Evolutionary conservation across 1,140 invertebrate genomes (phyloP).

Genomic region (Drosophila sturtevanti): DNA sequence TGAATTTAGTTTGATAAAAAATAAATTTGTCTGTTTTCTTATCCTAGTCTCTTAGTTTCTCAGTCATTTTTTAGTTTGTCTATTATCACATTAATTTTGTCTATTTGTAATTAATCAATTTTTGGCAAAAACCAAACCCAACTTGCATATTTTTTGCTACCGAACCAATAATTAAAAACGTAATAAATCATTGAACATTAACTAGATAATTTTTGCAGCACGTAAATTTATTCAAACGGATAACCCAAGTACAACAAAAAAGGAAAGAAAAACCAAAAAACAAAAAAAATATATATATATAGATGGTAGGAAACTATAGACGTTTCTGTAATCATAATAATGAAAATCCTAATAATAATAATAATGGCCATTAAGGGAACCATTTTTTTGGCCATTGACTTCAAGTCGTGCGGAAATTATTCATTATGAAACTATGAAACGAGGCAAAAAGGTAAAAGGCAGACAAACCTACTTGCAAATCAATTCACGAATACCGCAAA

Average conservation of each 20-base stretch:
- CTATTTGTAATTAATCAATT: constrained; percentile 47
- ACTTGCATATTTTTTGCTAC: constrained; percentile 7
- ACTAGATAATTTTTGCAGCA: constrained; percentile 28
- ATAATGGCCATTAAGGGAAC: constrained; percentile 73
- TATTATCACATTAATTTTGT: background rate
- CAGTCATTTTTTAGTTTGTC: background rate
- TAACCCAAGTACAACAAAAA: constrained; percentile 17
- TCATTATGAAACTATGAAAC: constrained; percentile 55
- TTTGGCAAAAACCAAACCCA: background rate
- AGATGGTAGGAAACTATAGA: constrained; percentile 5
- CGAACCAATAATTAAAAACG: constrained; percentile 55
- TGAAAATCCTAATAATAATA: constrained; percentile 76
- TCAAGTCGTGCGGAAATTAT: constrained; percentile 77
- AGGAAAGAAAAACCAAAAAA: constrained; percentile 27
- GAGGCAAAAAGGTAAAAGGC: constrained; percentile 44
- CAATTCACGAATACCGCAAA: constrained; percentile 67
- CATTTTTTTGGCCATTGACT: constrained; percentile 72
- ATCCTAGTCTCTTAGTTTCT: too few relatives aligned
- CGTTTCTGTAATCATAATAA: constrained; percentile 52
- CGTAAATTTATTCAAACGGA: constrained; percentile 43
- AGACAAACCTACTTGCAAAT: constrained; percentile 55
- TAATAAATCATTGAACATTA: constrained; percentile 66
- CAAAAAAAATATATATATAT: too few relatives aligned
- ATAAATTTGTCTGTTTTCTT: too few relatives aligned
- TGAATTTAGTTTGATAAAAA: too few relatives aligned